phyloP scores from a whole-genome alignment of 1,140 invertebrate species.

The Ceratina japonica region DNA sequence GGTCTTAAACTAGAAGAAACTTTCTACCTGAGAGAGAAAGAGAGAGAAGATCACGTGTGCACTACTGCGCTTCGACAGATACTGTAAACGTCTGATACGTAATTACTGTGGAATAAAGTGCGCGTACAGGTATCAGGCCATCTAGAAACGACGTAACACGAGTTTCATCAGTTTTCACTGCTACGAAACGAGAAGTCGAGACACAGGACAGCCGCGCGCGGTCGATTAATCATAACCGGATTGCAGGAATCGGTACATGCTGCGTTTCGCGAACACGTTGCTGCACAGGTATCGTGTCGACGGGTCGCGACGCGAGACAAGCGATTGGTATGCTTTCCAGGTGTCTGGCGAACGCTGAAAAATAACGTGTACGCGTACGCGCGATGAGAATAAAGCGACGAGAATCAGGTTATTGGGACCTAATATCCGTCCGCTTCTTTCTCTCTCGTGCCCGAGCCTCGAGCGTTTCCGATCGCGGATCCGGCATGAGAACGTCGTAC shows the following conservation, averaged over 20 bases:
- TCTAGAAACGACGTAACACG: slow-evolving; percentile 6
- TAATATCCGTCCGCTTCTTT: slow-evolving; percentile 59
- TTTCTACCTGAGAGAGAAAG: no score
- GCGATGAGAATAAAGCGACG: slow-evolving; percentile 48
- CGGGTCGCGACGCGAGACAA: not conserved
- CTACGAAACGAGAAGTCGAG: slow-evolving; percentile 22
- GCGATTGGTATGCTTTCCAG: slow-evolving; percentile 17
- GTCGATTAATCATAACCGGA: not conserved
- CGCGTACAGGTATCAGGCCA: not conserved
- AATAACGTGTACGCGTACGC: slow-evolving; percentile 33
- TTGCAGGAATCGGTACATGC: not conserved
- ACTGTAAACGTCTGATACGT: slow-evolving; percentile 9
- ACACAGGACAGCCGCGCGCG: not conserved
- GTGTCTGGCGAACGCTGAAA: slow-evolving; percentile 8
- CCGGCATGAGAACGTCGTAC: not conserved
- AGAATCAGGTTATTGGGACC: slow-evolving; percentile 56
- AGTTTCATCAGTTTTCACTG: slow-evolving; percentile 18
- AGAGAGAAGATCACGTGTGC: no score
- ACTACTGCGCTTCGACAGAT: no score
- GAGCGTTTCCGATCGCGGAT: not conserved
- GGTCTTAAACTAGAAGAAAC: no score
- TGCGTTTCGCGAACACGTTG: not conserved
- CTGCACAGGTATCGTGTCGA: not conserved
- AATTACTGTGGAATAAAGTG: slow-evolving; percentile 34
- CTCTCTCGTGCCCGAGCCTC: not conserved